Percentiles rank a stretch among this genome's conserved stretches.
These are phyloP conservation scores for Beaufortia kweichowensis DNA, from an alignment of 2,113 vertebrate genomes.

Conservation along the genomic window DNA sequence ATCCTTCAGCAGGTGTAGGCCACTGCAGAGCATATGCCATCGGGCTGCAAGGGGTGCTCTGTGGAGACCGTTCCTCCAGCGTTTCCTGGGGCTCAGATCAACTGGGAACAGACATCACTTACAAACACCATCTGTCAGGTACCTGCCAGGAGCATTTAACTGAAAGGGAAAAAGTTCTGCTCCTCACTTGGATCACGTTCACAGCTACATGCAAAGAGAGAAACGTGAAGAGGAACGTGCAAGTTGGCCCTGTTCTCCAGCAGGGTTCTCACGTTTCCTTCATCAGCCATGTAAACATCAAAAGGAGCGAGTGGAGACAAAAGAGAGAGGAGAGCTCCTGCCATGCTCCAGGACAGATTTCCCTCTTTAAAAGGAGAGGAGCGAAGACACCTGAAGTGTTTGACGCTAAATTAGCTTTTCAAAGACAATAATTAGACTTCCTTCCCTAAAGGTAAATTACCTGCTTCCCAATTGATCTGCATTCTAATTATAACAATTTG, in stretches of 20 bases:
- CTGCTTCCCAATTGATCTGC: slow-evolving; percentile 79
- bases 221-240: background rate
- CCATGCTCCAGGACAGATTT: slow-evolving; percentile 67
- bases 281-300: slow-evolving; percentile 61
- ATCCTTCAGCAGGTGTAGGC: slow-evolving; percentile 81
- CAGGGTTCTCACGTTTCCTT: slow-evolving; percentile 43
- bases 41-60: slow-evolving; percentile 73
- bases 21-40: slow-evolving; percentile 81
- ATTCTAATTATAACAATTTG: slow-evolving; percentile 79
- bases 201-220: slow-evolving; percentile 55
- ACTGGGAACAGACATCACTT: slow-evolving; percentile 79
- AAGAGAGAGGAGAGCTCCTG: slow-evolving; percentile 46
- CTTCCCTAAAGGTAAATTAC: slow-evolving; percentile 80
- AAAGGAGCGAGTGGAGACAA: slow-evolving; percentile 51
- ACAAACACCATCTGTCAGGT: slow-evolving; percentile 87
- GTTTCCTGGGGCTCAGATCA: slow-evolving; percentile 78
- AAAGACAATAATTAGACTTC: slow-evolving; percentile 83
- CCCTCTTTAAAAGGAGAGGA: slow-evolving; percentile 67
- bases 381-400: slow-evolving; percentile 78
- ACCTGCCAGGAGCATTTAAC: slow-evolving; percentile 71
- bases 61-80: slow-evolving; percentile 70
- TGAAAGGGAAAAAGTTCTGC: slow-evolving; percentile 58
- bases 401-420: slow-evolving; percentile 80
- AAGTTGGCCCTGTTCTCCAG: background rate
- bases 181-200: slow-evolving; percentile 37